Evolutionary conservation across 2,113 vertebrate species (phyloP).

Genomic region (Chascanopsetta lugubris): DNA sequence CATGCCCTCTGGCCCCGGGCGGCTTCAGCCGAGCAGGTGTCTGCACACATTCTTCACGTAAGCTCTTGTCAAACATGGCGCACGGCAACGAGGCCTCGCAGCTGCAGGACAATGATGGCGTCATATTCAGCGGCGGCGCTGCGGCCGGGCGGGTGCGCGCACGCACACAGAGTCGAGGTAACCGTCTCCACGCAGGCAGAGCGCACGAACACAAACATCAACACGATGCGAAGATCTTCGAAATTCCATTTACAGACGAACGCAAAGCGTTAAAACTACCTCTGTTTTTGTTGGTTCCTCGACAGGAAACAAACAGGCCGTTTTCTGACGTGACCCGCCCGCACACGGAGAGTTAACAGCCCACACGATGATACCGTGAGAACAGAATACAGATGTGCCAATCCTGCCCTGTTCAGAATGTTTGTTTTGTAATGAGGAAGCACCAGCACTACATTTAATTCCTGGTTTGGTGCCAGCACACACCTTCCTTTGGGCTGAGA

Average conservation of each 20-base stretch:
- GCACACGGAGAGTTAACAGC: neutral
- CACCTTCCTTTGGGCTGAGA: neutral
- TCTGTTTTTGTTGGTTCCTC: neutral
- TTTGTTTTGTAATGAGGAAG: too few relatives aligned
- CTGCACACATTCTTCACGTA: slow-evolving; percentile 65
- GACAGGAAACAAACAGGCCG: neutral
- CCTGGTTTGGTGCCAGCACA: neutral
- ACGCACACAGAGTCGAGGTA: slow-evolving; percentile 27
- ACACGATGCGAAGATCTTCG: neutral
- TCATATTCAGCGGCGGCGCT: slow-evolving; percentile 35
- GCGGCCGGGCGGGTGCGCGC: slow-evolving; percentile 29
- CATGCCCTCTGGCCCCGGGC: slow-evolving; percentile 43
- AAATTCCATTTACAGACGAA: neutral
- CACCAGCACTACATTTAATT: neutral
- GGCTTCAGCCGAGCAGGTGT: slow-evolving; percentile 60
- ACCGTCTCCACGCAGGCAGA: slow-evolving; percentile 30
- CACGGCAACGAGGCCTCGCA: slow-evolving; percentile 59
- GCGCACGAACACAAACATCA: neutral
- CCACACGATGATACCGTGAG: neutral
- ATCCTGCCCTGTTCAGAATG: too few relatives aligned
- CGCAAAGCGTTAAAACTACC: neutral
- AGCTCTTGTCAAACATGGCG: slow-evolving; percentile 71
- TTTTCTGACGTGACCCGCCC: neutral
- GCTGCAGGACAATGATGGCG: slow-evolving; percentile 70
- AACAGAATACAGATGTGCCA: neutral